Base-by-base conservation (phyloP, 2,888 invertebrate genomes). In the Microplitis deprimator region DNA sequence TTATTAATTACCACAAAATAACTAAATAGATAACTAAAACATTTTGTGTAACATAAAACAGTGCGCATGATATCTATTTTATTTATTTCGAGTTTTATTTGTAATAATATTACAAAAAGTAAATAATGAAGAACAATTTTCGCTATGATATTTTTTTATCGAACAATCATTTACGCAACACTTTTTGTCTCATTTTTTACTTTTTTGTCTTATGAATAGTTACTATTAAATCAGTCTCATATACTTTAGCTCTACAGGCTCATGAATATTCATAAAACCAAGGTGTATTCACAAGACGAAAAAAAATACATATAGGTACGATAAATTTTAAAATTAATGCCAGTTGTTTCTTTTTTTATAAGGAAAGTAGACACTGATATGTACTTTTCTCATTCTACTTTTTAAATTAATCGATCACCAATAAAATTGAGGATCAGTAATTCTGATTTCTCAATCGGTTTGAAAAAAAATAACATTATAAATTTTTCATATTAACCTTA, bases 141-240 rank as follows among this genome's bases (percentile, higher is more conserved):
- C 4, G 3, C 4, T 29, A 29, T 29, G n/a, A n/a, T n/a, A n/a
- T 4, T 29, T 29, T 29, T 29, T 29, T 29, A 29, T 29, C 29
- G 29, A 29, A 29, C 29, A 29, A 29, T 29, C 20, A 20, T 20
- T 20, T 29, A 29, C 29, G 29, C 29, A 29, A 29, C 29, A 29
- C 29, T 29, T 29, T 29, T 29, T 29, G 29, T 29, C 4, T 29
- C 29, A 29, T 29, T 29, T 29, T 29, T 29, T 29, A 29, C 29
- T 68, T 72, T 75, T 38, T 62, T 73, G 79, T 78, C 75, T 82
- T 84, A 84, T 85, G 83, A 85, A 80, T 84, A 84, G 89, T 89
- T 89, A 89, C 89, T 89, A 89, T 78, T 89, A 84, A 86, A 87
- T 89, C 89, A 89, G 89, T 89, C 89, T 89, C 89, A 89, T 87